Evolutionary conservation across 2,797 vertebrate species (phyloP).

Genomic region (Poeciliopsis paucimaculata): DNA sequence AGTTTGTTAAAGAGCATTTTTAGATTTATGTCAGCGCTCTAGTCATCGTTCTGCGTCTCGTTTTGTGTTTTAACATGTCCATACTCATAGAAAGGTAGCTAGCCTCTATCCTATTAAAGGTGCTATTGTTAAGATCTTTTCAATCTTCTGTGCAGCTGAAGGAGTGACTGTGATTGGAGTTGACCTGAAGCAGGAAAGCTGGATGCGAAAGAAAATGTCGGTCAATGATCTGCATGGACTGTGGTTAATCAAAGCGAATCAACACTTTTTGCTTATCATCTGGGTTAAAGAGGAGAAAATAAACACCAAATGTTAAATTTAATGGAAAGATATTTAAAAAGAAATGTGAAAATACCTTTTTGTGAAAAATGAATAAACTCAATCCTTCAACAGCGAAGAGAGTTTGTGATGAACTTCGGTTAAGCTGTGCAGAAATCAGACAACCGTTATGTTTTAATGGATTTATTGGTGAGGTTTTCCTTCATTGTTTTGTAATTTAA

Average conservation of each 20-base stretch:
- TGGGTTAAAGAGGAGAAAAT: conserved; percentile 43
- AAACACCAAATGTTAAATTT: conserved; percentile 45
- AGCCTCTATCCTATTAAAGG: conserved; percentile 70
- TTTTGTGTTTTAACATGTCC: conserved; percentile 55
- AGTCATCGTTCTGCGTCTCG: conserved; percentile 63
- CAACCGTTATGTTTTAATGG: conserved; percentile 37
- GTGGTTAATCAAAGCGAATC: conserved; percentile 42
- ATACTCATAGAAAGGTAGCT: conserved; percentile 48
- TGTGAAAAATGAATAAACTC: conserved; percentile 73
- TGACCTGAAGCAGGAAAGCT: conserved; percentile 50
- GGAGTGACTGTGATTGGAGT: conserved; percentile 57
- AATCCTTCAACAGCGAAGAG: conserved; percentile 58
- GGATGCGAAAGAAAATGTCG: conserved; percentile 70
- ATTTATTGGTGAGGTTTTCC: conserved; percentile 70
- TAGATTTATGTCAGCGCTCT: conserved; percentile 49
- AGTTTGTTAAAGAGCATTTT: conserved; percentile 18
- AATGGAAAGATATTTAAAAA: conserved; percentile 45
- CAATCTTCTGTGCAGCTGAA: conserved; percentile 82
- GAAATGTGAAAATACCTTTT: conserved; percentile 70
- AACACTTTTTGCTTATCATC: conserved; percentile 40
- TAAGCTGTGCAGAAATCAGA: conserved; percentile 17
- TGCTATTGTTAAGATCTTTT: conserved; percentile 78
- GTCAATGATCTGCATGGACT: conserved; percentile 51
- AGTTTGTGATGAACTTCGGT: conserved; percentile 56
- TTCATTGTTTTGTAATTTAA: conserved; percentile 43